These are phyloP conservation scores for Eupithecia centaureata DNA, from an alignment of 2,888 invertebrate species.

Conservation along the genomic window DNA sequence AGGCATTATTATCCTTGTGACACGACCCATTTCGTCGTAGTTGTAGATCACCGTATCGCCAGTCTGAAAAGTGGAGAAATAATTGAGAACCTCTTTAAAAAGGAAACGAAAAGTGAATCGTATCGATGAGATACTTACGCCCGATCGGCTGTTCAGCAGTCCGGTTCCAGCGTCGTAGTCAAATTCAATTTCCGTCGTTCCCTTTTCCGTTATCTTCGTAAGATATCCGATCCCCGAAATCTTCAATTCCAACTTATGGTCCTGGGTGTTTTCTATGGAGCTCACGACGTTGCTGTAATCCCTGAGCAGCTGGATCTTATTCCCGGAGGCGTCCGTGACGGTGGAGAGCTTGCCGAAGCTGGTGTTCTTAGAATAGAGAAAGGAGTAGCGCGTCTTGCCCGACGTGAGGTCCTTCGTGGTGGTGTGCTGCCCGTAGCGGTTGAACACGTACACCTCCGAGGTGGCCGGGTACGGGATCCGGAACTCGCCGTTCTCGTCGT, in stretches of 20 bases:
- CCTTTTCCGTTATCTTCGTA: slow-evolving; percentile 94
- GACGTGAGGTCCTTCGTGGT: slow-evolving; percentile 97
- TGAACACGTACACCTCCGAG: slow-evolving; percentile 96
- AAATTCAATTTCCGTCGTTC: slow-evolving; percentile 93
- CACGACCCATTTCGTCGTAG: slow-evolving; percentile 94
- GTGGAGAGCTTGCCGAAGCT: slow-evolving; percentile 97
- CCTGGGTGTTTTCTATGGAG: slow-evolving; percentile 97
- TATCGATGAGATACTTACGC: slow-evolving; percentile 81
- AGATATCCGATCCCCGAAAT: slow-evolving; percentile 97
- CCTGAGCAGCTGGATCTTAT: slow-evolving; percentile 94
- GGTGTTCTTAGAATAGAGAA: slow-evolving; percentile 98
- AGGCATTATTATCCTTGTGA: slow-evolving; percentile 93
- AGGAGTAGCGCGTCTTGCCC: slow-evolving; percentile 97
- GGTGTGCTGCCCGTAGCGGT: slow-evolving; percentile 97
- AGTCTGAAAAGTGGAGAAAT: slow-evolving; percentile 80
- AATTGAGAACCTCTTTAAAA: background rate
- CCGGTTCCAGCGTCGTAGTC: slow-evolving; percentile 96
- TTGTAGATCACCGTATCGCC: slow-evolving; percentile 95
- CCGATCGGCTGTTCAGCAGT: slow-evolving; percentile 92
- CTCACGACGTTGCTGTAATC: slow-evolving; percentile 97
- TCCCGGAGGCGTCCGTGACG: slow-evolving; percentile 96
- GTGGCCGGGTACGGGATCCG: slow-evolving; percentile 97
- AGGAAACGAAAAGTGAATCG: background rate
- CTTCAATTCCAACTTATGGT: slow-evolving; percentile 95
- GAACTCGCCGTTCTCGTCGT: slow-evolving; percentile 95